Conservation (phyloP, 1,140 invertebrate genomes). For the Halotydeus destructor region DNA sequence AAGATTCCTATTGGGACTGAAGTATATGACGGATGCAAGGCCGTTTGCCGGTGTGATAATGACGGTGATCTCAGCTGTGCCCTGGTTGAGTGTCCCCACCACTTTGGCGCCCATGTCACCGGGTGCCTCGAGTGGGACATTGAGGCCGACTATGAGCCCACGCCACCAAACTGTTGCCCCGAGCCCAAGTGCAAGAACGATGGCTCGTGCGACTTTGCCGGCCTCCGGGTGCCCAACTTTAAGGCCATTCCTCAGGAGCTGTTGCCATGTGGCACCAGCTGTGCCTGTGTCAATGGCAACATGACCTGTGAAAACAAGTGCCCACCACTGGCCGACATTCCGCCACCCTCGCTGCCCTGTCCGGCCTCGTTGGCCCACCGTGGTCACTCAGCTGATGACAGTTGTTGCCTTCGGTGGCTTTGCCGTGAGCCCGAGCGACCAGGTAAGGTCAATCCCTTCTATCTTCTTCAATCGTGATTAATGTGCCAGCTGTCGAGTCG, state of each 20-base stretch:
- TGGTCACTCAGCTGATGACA: conserved; percentile 38
- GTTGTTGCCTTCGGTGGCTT: conserved; percentile 37
- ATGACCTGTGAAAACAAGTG: conserved; percentile 58
- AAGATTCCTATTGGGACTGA: conserved; percentile 38
- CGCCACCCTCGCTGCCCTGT: conserved; percentile 48
- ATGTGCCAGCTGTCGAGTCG: no score
- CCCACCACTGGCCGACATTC: conserved; percentile 42
- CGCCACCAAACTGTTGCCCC: conserved; percentile 58
- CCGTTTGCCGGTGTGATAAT: conserved; percentile 43
- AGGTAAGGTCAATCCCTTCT: no score
- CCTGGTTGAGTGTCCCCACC: conserved; percentile 24
- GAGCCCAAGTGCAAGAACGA: conserved; percentile 27
- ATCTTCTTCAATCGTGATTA: no score
- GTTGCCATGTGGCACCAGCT: conserved; percentile 52
- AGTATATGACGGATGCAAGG: conserved; percentile 45
- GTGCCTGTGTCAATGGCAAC: conserved; percentile 64
- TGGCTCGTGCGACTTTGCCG: conserved; percentile 26
- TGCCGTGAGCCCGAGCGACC: conserved; percentile 16
- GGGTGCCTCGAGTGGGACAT: conserved; percentile 63
- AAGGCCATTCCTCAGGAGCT: conserved; percentile 39
- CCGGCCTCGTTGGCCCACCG: conserved; percentile 25
- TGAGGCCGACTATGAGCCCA: conserved; percentile 40
- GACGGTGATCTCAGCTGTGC: conserved; percentile 42
- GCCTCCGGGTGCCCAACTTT: conserved; percentile 31
- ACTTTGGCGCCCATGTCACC: conserved; percentile 31